phyloP scores from a whole-genome alignment of 2,888 invertebrate species.

The Quadroppia sp. region DNA sequence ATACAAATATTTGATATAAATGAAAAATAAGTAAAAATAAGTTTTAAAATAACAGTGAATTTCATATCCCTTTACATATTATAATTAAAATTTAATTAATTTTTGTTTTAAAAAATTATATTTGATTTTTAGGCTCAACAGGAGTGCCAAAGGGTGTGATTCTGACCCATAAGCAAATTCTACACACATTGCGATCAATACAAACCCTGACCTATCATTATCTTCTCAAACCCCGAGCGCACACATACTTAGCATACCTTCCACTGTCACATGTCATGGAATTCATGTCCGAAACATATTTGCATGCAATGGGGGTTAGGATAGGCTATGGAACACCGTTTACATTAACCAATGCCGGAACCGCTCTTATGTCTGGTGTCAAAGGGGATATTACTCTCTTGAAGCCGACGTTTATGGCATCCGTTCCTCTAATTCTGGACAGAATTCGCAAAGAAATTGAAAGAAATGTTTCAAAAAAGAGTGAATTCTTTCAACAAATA shows the following conservation, averaged over 20 bases:
- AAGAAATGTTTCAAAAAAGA: conserved; percentile 11
- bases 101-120: no score
- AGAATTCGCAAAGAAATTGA: conserved; percentile 41
- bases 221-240: conserved; percentile 52
- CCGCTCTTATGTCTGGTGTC: conserved; percentile 64
- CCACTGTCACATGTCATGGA: conserved; percentile 97
- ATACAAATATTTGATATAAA: no score
- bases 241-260: conserved; percentile 85
- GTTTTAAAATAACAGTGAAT: conserved; percentile 69
- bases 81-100: no score
- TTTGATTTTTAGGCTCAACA: conserved; percentile 14
- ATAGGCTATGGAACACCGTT: conserved; percentile 95
- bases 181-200: conserved; percentile 38
- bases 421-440: conserved; percentile 65
- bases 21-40: conserved; percentile 58
- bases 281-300: conserved; percentile 67
- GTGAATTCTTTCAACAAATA: conserved; percentile 59
- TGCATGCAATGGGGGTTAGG: conserved; percentile 75
- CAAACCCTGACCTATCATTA: not conserved
- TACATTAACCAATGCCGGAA: conserved; percentile 60
- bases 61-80: no score
- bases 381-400: conserved; percentile 88
- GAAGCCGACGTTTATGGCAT: conserved; percentile 87
- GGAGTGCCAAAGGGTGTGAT: conserved; percentile 52
- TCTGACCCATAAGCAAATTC: conserved; percentile 47